Evolutionary conservation across 2,888 invertebrate species (phyloP).

Genomic region (Aradus depressus): DNA sequence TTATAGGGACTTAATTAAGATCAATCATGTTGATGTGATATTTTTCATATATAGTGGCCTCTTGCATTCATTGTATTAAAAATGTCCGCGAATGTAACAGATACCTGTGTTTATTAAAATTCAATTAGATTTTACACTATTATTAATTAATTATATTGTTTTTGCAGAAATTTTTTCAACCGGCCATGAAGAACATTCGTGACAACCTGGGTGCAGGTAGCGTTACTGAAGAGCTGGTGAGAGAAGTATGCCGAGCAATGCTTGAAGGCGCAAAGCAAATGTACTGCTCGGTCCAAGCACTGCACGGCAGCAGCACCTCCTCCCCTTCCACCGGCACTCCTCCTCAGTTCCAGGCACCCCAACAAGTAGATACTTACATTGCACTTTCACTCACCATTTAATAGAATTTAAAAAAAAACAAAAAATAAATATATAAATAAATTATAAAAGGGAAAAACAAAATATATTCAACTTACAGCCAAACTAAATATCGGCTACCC

Average conservation of each 20-base stretch:
- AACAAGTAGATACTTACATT: constrained; percentile 8
- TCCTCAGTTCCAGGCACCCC: constrained; percentile 11
- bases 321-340: constrained; percentile 10
- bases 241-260: constrained; percentile 64
- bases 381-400: background rate
- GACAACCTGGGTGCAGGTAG: constrained; percentile 62
- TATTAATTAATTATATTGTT: constrained; percentile 29
- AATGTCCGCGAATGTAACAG: too few species aligned
- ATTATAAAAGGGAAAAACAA: too few species aligned
- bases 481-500: too few species aligned
- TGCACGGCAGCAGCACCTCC: constrained; percentile 29
- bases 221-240: constrained; percentile 59
- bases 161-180: constrained; percentile 66
- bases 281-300: constrained; percentile 27
- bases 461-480: too few species aligned
- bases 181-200: constrained; percentile 65
- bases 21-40: too few species aligned
- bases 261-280: constrained; percentile 59
- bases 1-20: too few species aligned
- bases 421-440: constrained; percentile 3
- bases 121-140: background rate
- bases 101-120: background rate
- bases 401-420: background rate
- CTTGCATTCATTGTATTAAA: too few species aligned
- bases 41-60: too few species aligned